phyloP scores from a whole-genome alignment of 2,113 vertebrate species.

The Cephalopholis sonnerati region DNA sequence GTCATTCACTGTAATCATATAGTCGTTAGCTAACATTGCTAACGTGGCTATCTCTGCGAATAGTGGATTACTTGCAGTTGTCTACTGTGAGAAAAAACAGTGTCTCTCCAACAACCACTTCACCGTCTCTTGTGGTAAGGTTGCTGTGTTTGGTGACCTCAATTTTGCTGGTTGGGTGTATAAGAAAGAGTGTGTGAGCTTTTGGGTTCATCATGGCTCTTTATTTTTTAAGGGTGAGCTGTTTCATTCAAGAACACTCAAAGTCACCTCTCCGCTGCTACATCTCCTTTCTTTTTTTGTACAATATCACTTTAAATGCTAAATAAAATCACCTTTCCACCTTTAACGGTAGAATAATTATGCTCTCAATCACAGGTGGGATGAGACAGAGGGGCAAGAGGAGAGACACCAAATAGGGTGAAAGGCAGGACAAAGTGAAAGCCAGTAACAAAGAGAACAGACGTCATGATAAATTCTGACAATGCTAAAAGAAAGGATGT shows the following conservation, averaged over 20 bases:
- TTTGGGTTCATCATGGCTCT: background rate
- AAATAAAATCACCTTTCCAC: constrained; percentile 25
- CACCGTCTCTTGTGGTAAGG: too few relatives aligned
- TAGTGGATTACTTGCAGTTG: background rate
- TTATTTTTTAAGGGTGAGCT: background rate
- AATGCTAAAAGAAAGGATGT: background rate
- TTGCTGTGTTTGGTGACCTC: background rate
- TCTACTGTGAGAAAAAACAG: background rate
- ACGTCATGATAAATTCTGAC: constrained; percentile 1
- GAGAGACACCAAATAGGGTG: constrained; percentile 5
- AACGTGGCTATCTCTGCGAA: constrained; percentile 18
- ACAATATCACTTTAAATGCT: constrained; percentile 4
- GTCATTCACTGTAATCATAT: constrained; percentile 37
- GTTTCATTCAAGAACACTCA: constrained; percentile 5
- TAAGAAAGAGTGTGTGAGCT: background rate
- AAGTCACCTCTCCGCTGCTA: background rate
- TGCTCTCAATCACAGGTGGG: background rate
- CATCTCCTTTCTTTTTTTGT: background rate
- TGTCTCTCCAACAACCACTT: background rate
- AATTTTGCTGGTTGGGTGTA: background rate
- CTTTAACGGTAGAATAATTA: constrained; percentile 21
- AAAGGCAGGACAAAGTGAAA: background rate
- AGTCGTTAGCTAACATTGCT: constrained; percentile 22
- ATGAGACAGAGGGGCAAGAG: background rate
- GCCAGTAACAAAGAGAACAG: constrained; percentile 12